Evolutionary conservation across 2,797 vertebrate genomes (phyloP).

Genomic region (Pantherophis alleghaniensis): DNA sequence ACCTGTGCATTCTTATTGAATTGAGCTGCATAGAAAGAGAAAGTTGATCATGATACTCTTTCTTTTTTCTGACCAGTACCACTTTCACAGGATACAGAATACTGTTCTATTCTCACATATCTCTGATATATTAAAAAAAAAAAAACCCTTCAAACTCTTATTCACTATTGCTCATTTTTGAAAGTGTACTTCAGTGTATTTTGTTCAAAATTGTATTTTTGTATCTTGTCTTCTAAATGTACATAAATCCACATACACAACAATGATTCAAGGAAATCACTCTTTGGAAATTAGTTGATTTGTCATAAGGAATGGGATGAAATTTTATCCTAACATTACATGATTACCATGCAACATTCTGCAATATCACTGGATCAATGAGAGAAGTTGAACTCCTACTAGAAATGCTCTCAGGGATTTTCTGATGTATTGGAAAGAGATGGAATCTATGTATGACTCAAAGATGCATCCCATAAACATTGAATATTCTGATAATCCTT

Average conservation of each 20-base stretch:
- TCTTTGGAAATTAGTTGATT: neutral
- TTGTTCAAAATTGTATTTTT: neutral
- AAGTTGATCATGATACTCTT: no score
- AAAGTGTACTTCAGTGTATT: neutral
- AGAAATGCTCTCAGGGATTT: neutral
- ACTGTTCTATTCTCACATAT: neutral
- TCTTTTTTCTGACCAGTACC: neutral
- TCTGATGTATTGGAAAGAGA: neutral
- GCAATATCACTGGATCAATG: neutral
- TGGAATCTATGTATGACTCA: neutral
- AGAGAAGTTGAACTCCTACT: neutral
- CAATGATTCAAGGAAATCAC: neutral
- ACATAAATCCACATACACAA: no score
- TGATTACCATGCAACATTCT: neutral
- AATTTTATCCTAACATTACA: neutral
- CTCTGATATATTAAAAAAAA: neutral
- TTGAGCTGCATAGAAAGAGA: neutral
- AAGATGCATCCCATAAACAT: neutral
- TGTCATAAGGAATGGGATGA: neutral
- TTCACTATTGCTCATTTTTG: no score
- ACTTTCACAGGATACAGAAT: neutral
- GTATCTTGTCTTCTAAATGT: neutral
- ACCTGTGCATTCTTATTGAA: neutral
- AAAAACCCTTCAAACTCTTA: no score
- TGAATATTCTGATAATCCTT: neutral